Conservation (phyloP, 2,113 vertebrate species). For the Gallinago paraguaiae region DNA sequence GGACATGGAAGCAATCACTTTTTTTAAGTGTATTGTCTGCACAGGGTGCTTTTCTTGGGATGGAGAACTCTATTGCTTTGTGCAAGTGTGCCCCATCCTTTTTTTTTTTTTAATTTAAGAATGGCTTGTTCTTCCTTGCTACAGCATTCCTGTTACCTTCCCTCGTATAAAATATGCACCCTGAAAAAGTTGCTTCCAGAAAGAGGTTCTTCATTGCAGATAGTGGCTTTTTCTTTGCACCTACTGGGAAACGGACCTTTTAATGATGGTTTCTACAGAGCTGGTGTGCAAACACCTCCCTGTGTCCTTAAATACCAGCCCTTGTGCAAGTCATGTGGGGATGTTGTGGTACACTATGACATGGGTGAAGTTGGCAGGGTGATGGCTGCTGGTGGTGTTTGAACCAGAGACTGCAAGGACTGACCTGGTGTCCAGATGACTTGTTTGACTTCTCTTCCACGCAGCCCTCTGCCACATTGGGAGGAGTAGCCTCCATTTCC, state of each 20-base stretch:
- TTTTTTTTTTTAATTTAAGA: neutral
- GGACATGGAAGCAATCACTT: neutral
- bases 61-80: neutral
- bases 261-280: neutral
- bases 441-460: neutral
- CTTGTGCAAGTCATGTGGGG: rapidly evolving
- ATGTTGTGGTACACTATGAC: rapidly evolving
- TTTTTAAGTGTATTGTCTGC: neutral
- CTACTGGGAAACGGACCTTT: neutral
- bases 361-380: neutral
- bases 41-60: neutral
- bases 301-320: neutral
- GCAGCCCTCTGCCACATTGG: neutral
- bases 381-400: neutral
- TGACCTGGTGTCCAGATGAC: neutral
- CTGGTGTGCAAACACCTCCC: rapidly evolving
- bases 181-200: neutral
- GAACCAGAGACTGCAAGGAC: neutral
- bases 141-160: neutral
- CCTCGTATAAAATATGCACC: neutral
- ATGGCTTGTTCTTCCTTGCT: neutral
- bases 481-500: neutral
- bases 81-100: neutral
- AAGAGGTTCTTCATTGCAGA: neutral
- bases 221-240: neutral